Conservation (phyloP, 2,888 invertebrate genomes). For the Dysmachus trigonus region DNA sequence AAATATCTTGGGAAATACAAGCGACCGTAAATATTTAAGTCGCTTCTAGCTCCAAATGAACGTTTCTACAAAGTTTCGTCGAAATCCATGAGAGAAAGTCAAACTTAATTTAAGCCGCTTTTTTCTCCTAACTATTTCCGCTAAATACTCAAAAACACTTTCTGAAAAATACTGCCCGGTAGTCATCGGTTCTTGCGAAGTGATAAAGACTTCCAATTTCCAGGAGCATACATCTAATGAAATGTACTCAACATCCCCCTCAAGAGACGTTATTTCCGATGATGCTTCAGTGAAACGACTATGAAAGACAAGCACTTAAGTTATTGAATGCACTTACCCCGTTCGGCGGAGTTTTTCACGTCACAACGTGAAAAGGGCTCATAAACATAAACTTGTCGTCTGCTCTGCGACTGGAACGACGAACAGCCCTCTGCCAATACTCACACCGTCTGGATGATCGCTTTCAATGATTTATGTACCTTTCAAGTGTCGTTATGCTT, state of each 20-base stretch:
- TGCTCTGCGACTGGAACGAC: background rate
- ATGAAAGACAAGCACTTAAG: slow-evolving; percentile 23
- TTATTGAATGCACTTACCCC: slow-evolving; percentile 18
- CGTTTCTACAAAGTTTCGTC: no score
- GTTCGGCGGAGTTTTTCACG: background rate
- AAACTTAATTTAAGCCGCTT: background rate
- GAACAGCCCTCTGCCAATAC: background rate
- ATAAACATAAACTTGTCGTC: slow-evolving; percentile 16
- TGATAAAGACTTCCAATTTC: background rate
- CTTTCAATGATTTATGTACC: slow-evolving; percentile 25
- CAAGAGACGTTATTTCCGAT: background rate
- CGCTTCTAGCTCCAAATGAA: no score
- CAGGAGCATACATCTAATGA: background rate
- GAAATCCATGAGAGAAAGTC: no score
- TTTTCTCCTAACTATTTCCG: background rate
- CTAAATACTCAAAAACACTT: background rate
- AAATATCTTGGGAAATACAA: no score
- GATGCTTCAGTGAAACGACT: background rate
- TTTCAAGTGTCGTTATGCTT: background rate
- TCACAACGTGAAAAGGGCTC: slow-evolving; percentile 9
- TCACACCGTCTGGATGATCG: background rate
- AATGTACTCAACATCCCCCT: background rate
- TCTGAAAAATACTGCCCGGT: background rate
- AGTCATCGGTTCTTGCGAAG: background rate
- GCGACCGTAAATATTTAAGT: no score